A percentile compares a stretch with the other conserved stretches of the same genome.
These are phyloP conservation scores for Diadophis punctatus DNA, from an alignment of 2,113 vertebrate species.

Conservation along the genomic window DNA sequence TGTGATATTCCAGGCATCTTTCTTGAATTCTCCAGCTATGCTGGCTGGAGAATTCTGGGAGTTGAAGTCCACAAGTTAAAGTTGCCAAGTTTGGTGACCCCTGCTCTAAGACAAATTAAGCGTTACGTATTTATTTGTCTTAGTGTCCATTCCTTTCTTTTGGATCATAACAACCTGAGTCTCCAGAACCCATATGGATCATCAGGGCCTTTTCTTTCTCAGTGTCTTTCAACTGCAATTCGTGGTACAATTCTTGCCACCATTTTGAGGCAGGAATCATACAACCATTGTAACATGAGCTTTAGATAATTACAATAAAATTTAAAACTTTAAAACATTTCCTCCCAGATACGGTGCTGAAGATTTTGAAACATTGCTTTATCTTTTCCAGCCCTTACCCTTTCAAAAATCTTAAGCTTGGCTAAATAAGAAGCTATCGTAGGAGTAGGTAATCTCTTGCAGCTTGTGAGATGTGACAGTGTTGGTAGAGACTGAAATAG, in stretches of 20 bases:
- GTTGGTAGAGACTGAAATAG: not conserved
- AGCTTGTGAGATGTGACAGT: not conserved
- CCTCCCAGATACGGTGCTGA: not conserved
- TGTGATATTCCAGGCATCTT: not conserved
- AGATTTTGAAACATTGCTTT: not conserved
- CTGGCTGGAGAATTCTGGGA: too few relatives aligned
- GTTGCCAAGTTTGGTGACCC: too few relatives aligned
- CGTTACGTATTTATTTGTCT: not conserved
- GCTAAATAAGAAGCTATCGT: not conserved
- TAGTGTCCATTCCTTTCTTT: not conserved
- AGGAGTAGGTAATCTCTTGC: not conserved
- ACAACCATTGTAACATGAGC: not conserved
- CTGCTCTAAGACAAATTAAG: not conserved
- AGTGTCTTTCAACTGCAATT: not conserved
- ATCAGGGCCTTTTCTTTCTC: not conserved
- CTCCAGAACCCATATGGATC: not conserved
- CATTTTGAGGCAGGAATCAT: not conserved
- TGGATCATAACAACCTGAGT: not conserved
- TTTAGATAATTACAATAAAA: not conserved
- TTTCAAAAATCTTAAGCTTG: not conserved
- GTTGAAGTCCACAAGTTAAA: too few relatives aligned
- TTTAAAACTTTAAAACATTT: not conserved
- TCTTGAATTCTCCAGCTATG: too few relatives aligned
- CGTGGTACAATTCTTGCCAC: not conserved
- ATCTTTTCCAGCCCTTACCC: not conserved